Evolutionary conservation across 2,888 invertebrate genomes (phyloP), one percentile per base, ranked within the genome.

Genomic region (Nipponacmea schrenckii): DNA sequence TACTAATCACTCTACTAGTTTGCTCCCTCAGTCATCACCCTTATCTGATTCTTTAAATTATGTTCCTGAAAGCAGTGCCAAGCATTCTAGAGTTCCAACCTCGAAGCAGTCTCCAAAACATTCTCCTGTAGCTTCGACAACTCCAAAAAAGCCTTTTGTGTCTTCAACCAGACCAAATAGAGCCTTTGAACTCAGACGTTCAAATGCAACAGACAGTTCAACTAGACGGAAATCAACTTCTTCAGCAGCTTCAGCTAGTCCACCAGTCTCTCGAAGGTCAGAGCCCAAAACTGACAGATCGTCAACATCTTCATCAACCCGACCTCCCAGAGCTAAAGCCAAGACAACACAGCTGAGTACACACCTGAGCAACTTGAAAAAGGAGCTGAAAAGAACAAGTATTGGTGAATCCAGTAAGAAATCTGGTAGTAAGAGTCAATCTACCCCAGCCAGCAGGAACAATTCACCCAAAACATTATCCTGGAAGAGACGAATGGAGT

Each of bases 401-500:
- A 67, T 71, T 15, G 65, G 62, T 14, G 27, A 17, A 17, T 27
- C 64, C 31, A 67, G 65, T 20, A 71, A 65, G 20, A 64, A 39
- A 12, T 24, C 64, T 64, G 64, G 81, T 70, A 78, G 77, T 27
- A 77, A 77, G 26, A 78, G 81, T 31, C 82, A 81, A 69, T 82
- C 85, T 27, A 83, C 83, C 71, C 79, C 83, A 12, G 77, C 74
- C 17, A 80, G 83, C 71, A 77, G 83, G 45, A 79, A 85, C 26
- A 82, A 81, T 73, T 84, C 86, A 20, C 85, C 86, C 0, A 83
- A 80, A 76, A 80, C 84, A 88, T 93, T 96, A 88, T 97, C 97
- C 90, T 98, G 97, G 97, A 95, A 96, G 87, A 92, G 97, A 73
- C 91, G 98, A 76, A 97, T 97, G 83, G 96, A 95, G 81, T 98